Conservation (phyloP, 2,888 invertebrate species). For the Hemithea aestivaria region DNA sequence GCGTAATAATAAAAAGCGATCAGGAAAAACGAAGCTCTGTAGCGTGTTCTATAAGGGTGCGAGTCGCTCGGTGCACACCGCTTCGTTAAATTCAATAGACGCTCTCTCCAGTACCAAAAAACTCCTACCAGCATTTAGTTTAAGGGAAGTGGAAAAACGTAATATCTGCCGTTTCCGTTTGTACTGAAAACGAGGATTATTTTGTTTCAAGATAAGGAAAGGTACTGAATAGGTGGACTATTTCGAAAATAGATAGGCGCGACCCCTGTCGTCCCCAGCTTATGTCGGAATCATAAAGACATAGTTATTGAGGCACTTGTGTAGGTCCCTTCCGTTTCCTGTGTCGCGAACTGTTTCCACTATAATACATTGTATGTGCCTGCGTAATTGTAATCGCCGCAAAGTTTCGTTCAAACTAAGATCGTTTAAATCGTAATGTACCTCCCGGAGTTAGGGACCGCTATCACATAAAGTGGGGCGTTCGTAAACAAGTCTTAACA, state of each 20-base stretch:
- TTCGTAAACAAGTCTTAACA: slow-evolving; percentile 69
- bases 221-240: slow-evolving; percentile 19
- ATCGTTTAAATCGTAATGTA: slow-evolving; percentile 51
- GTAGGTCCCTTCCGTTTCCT: slow-evolving; percentile 22
- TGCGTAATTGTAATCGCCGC: slow-evolving; percentile 37
- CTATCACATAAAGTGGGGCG: slow-evolving; percentile 64
- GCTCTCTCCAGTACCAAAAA: slow-evolving; percentile 15
- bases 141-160: slow-evolving; percentile 19
- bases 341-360: slow-evolving; percentile 11
- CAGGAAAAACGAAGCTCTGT: slow-evolving; percentile 4
- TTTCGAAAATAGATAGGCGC: slow-evolving; percentile 25
- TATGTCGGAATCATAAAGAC: slow-evolving; percentile 26
- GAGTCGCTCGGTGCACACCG: slow-evolving; percentile 2
- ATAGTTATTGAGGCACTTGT: slow-evolving; percentile 20
- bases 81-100: slow-evolving; percentile 19
- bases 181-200: slow-evolving; percentile 17
- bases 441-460: slow-evolving; percentile 48
- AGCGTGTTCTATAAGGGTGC: slow-evolving; percentile 7
- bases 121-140: slow-evolving; percentile 17
- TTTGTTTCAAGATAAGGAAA: slow-evolving; percentile 22
- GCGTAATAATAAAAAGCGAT: slow-evolving; percentile 8
- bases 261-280: slow-evolving; percentile 25
- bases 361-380: slow-evolving; percentile 22
- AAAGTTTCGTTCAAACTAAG: slow-evolving; percentile 46
- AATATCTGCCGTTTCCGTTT: slow-evolving; percentile 20